A percentile compares a stretch with the other conserved stretches of the same genome.
phyloP scores from a whole-genome alignment of 2,888 invertebrate genomes.

The Plusia festucae region DNA sequence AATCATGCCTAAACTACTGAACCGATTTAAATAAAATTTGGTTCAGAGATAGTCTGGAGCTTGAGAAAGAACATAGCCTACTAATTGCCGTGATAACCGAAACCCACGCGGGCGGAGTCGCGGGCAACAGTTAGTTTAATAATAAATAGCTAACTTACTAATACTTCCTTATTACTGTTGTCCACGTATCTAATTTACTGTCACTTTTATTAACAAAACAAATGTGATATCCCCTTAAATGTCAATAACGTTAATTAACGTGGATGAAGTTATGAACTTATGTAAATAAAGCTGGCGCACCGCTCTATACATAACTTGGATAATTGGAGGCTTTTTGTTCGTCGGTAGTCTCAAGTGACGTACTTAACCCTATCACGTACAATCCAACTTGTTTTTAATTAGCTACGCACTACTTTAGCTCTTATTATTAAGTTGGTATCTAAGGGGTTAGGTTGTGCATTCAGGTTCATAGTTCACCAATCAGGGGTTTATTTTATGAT shows the following conservation, averaged over 20 bases:
- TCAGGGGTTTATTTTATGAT: no score
- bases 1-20: no score
- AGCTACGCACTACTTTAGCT: constrained; percentile 47
- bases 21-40: no score
- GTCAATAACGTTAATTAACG: constrained; percentile 57
- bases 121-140: no score
- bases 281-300: constrained; percentile 50
- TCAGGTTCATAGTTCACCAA: constrained; percentile 1
- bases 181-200: background rate
- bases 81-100: no score
- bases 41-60: no score
- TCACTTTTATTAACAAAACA: constrained; percentile 8
- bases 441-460: background rate
- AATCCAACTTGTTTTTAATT: constrained; percentile 60
- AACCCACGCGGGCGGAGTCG: no score
- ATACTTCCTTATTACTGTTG: background rate
- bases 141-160: background rate
- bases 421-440: constrained; percentile 21
- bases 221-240: constrained; percentile 26
- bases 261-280: constrained; percentile 59
- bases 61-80: no score
- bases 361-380: constrained; percentile 51
- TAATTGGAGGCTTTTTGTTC: constrained; percentile 74
- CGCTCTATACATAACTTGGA: constrained; percentile 54
- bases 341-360: constrained; percentile 59